Conservation (phyloP, 2,797 vertebrate species). For the Kryptolebias ocellatus region DNA sequence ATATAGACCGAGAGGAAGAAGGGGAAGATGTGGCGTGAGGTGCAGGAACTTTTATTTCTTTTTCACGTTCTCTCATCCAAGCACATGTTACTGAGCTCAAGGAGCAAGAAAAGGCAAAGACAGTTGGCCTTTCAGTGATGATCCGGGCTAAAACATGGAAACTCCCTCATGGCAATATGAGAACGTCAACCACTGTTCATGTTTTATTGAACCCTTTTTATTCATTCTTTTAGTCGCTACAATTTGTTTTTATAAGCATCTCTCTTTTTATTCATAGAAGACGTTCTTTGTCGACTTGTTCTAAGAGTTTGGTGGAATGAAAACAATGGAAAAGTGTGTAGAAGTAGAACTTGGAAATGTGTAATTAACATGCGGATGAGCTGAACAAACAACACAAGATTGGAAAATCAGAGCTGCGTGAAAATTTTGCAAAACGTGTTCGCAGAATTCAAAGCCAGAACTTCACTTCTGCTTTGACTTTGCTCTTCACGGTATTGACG, state of each 20-base stretch:
- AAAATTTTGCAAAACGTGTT: conserved; percentile 17
- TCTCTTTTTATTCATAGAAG: conserved; percentile 60
- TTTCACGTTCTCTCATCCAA: conserved; percentile 68
- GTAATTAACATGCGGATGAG: conserved; percentile 28
- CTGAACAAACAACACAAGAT: conserved; percentile 13
- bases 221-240: conserved; percentile 55
- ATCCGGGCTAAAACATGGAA: conserved; percentile 66
- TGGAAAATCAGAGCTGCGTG: conserved; percentile 13
- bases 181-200: conserved; percentile 73
- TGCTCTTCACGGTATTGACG: conserved; percentile 50
- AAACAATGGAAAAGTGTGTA: conserved; percentile 31
- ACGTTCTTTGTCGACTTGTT: conserved; percentile 49
- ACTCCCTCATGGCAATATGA: conserved; percentile 70
- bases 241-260: conserved; percentile 53
- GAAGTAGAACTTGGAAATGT: conserved; percentile 47
- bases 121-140: conserved; percentile 68
- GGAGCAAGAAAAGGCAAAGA: conserved; percentile 63
- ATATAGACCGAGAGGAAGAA: conserved; percentile 13
- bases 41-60: conserved; percentile 52
- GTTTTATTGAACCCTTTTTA: conserved; percentile 79
- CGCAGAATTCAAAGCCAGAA: conserved; percentile 32
- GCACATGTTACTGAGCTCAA: conserved; percentile 68
- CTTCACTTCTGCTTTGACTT: conserved; percentile 49
- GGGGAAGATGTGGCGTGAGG: conserved; percentile 13
- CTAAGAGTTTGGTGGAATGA: conserved; percentile 24